These are phyloP conservation scores for Notodonta dromedarius DNA, from an alignment of 2,888 invertebrate genomes.

Conservation along the genomic window DNA sequence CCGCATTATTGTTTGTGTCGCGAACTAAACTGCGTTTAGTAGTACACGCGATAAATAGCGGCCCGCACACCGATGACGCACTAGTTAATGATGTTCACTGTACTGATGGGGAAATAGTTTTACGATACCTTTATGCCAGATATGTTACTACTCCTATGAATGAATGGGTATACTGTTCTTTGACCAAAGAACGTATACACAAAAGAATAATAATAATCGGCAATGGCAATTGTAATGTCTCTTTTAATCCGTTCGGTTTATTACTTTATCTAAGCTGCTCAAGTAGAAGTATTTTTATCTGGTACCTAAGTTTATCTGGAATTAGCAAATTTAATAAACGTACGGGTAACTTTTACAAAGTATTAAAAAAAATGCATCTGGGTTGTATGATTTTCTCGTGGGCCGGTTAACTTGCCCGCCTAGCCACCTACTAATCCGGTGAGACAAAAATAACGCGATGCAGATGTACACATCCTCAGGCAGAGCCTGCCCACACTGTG, in stretches of 20 bases:
- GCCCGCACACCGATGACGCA: conserved; percentile 5
- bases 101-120: neutral
- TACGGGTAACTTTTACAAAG: no score
- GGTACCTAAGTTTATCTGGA: no score
- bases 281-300: no score
- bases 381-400: neutral
- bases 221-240: no score
- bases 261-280: no score
- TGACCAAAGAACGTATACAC: no score
- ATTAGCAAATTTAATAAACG: no score
- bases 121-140: no score
- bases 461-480: neutral
- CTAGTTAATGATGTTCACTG: neutral
- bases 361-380: neutral
- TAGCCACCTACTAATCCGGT: neutral
- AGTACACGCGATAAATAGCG: conserved; percentile 7
- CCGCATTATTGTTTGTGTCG: conserved; percentile 12
- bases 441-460: neutral
- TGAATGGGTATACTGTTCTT: no score
- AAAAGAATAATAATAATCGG: no score
- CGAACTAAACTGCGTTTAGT: conserved; percentile 22
- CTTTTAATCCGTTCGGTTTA: no score
- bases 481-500: neutral
- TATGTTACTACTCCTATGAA: neutral
- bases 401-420: neutral